phyloP scores from a whole-genome alignment of 2,888 invertebrate species.

The Nomada lathburiana region DNA sequence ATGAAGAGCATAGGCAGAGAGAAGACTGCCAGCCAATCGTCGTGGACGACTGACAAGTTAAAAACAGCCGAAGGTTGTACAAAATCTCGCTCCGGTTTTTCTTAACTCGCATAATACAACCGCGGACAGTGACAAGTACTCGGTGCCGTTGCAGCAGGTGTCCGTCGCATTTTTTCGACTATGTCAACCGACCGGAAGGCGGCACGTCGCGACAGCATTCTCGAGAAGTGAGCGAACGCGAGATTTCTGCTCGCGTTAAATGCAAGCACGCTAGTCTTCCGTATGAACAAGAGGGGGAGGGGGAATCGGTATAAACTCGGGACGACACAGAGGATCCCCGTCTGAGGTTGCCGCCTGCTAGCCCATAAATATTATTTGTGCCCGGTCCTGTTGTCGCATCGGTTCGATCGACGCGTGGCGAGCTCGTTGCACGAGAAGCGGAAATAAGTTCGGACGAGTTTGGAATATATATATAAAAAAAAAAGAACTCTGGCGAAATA shows the following conservation, averaged over 20 bases:
- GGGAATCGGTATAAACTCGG: conserved; percentile 29
- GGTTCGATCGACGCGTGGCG: conserved; percentile 39
- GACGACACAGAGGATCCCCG: conserved; percentile 32
- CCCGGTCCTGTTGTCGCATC: conserved; percentile 39
- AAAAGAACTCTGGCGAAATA: neutral
- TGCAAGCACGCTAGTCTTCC: neutral
- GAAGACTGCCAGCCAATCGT: conserved; percentile 63
- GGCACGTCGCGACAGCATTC: conserved; percentile 6
- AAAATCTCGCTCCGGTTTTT: conserved; percentile 48
- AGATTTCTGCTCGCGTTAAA: neutral
- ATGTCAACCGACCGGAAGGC: neutral
- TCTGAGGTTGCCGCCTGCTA: conserved; percentile 42
- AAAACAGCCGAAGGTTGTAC: conserved; percentile 75
- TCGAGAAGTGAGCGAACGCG: neutral
- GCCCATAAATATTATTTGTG: conserved; percentile 71
- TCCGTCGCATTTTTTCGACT: neutral
- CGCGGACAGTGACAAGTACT: neutral
- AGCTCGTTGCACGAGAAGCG: neutral
- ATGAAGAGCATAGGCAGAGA: conserved; percentile 26
- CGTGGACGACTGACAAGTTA: conserved; percentile 69
- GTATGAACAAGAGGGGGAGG: conserved; percentile 13
- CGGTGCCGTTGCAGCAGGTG: neutral
- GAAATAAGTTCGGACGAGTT: neutral
- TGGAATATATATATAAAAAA: neutral
- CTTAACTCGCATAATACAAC: conserved; percentile 18